Percentiles rank a stretch among this genome's conserved stretches.
These are phyloP conservation scores for Brachionus rubens DNA, from an alignment of 1,140 invertebrate species.

Conservation along the genomic window DNA sequence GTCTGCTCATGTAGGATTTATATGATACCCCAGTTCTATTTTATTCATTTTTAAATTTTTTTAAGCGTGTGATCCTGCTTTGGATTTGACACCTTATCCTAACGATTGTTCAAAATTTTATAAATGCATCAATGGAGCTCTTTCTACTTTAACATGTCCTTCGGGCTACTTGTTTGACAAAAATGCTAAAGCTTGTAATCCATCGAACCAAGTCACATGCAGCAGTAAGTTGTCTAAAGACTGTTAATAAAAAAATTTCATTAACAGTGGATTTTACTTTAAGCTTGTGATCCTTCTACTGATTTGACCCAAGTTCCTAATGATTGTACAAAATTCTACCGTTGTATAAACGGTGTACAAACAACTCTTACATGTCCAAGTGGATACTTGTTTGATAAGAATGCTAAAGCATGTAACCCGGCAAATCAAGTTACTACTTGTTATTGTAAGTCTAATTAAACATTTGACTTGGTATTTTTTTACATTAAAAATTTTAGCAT, in stretches of 20 bases:
- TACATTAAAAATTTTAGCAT: background rate
- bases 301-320: slow-evolving; percentile 32
- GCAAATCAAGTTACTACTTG: slow-evolving; percentile 5
- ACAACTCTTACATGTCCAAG: background rate
- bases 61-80: background rate
- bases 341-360: background rate
- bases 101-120: background rate
- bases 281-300: background rate
- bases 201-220: no score
- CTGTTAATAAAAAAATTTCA: no score
- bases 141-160: no score
- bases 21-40: background rate
- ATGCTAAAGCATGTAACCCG: slow-evolving; percentile 6
- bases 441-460: background rate
- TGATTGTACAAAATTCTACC: slow-evolving; percentile 28
- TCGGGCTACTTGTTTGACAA: no score
- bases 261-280: background rate
- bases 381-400: slow-evolving; percentile 23
- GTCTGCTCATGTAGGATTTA: background rate
- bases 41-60: background rate
- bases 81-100: background rate
- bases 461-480: background rate
- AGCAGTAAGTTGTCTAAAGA: no score
- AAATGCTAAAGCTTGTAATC: no score
- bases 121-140: background rate